Base-by-base conservation (phyloP, 2,113 vertebrate genomes). In the Elephas maximus region DNA sequence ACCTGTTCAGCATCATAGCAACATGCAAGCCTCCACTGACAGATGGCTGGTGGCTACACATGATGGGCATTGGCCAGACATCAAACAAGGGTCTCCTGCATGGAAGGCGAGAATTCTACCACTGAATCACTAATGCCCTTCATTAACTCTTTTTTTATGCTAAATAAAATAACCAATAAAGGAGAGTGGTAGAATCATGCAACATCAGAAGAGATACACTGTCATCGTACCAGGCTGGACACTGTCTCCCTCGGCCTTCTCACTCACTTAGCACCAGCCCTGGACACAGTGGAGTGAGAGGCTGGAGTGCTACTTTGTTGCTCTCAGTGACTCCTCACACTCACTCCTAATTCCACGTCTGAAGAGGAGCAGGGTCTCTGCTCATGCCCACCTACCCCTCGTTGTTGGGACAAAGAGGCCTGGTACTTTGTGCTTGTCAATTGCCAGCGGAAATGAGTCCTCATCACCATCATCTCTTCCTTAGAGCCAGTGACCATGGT, bases 401-500 rank as follows among this genome's bases (percentile, higher is more conserved):
- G 0, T 21, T 79, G 37, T 37, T 24, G 2, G 4, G 45, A 76
- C 20, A 90, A 51, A 96, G 65, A 67, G 57, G 30, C 18, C 44
- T 90, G 65, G 71, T 69, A 6, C 41, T 45, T n/a, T 48, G 30
- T 20, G n/a, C 62, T 57, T 30, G 11, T 90, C 73, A 78, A 6
- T 0, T 5, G 30, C 71, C 80, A 30, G 33, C 14, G 45, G 79
- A 73, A 60, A 63, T 30, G 57, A 89, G 51, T 67, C 51, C 62
- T 62, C 73, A 3, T 0, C 0, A 71, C 57, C n/a, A 77, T 67
- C 2, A 0, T 79, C 45, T 82, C 3, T 1, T 65, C 30, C 83
- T 77, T 28, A 65, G 37, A 84, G 23, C 62, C 83, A 87, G 92
- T 15, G 44, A 84, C n/a, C 88, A 93, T 87, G 57, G 74, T 93